Base-by-base conservation (phyloP, 2,888 invertebrate genomes). In the Orthosia gracilis region DNA sequence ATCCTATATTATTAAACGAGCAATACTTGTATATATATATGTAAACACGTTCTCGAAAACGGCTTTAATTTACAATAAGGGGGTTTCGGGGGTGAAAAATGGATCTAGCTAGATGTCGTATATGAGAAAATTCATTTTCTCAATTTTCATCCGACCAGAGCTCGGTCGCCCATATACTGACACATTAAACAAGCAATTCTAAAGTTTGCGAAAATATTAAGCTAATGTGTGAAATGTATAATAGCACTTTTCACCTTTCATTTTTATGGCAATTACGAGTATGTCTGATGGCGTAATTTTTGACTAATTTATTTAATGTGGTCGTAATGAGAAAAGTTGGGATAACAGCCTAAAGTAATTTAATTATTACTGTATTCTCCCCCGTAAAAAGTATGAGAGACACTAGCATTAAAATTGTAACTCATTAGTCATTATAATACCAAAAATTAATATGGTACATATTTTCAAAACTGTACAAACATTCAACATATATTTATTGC, bases 251-350 rank as follows among this genome's bases (percentile, higher is more conserved):
- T 76, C 58, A 62, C 67, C 54, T 69, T 31, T 23, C 52, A 69
- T 68, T 78, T 78, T 82, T 70, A 65, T 57, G 67, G 12, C 23
- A 76, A 80, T 71, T 68, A 58, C 49, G 54, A 58, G 76, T 61
- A 73, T 40, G 54, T 73, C 63, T 76, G 54, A 78, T 73, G 82
- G 63, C 65, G 66, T 69, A 71, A 79, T 84, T 74, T 79, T 77
- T 17, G 5, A 31, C 52, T 71, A 52, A 61, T 84, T 81, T 78
- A 52, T 76, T 73, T 84, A 75, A 84, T 78, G 69, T 69, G 59
- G 49, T 23, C 69, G 21, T 80, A 71, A 83, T 81, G 75, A 71
- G 63, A 77, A 80, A 83, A 83, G 83, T 77, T 77, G 18, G 17
- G 18, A 31, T 76, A 73, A 67, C 45, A 64, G 57, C 47, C 21